phyloP scores from a whole-genome alignment of 2,797 vertebrate species.

The Diplodus puntazzo region DNA sequence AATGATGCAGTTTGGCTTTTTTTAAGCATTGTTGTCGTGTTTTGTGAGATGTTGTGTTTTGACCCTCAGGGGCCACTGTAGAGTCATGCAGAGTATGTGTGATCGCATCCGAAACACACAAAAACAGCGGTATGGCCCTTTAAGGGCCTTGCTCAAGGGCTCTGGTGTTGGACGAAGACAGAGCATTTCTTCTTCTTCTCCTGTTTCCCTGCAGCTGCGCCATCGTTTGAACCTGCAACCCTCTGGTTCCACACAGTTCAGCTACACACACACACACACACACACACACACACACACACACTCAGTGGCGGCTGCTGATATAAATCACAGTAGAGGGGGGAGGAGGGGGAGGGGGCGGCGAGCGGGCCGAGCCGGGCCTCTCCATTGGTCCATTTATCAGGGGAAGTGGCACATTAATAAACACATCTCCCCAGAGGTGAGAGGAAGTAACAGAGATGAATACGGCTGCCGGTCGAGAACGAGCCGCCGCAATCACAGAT shows the following conservation, averaged over 20 bases:
- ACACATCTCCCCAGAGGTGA: slow-evolving; percentile 92
- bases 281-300: slow-evolving; percentile 22
- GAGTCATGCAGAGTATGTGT: no score
- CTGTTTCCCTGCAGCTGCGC: slow-evolving; percentile 15
- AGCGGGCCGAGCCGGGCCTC: slow-evolving; percentile 86
- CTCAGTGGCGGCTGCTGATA: slow-evolving; percentile 53
- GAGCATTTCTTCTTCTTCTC: neutral
- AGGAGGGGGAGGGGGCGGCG: slow-evolving; percentile 45
- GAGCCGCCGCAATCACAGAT: slow-evolving; percentile 72
- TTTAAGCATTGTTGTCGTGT: no score
- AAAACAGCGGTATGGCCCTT: neutral
- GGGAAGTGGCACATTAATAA: slow-evolving; percentile 94
- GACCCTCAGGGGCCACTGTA: no score
- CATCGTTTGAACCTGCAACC: slow-evolving; percentile 39
- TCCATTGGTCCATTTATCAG: slow-evolving; percentile 94
- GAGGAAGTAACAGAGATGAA: slow-evolving; percentile 92
- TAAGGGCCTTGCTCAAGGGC: slow-evolving; percentile 1
- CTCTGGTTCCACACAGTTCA: slow-evolving; percentile 9
- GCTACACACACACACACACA: slow-evolving; percentile 24
- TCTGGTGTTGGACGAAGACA: rapidly evolving
- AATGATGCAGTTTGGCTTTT: no score
- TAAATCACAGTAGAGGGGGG: slow-evolving; percentile 73
- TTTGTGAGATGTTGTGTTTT: no score
- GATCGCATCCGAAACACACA: no score
- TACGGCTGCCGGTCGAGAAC: slow-evolving; percentile 88